These are phyloP conservation scores for Microdon myrmicae DNA, from an alignment of 2,888 invertebrate genomes.

Conservation along the genomic window DNA sequence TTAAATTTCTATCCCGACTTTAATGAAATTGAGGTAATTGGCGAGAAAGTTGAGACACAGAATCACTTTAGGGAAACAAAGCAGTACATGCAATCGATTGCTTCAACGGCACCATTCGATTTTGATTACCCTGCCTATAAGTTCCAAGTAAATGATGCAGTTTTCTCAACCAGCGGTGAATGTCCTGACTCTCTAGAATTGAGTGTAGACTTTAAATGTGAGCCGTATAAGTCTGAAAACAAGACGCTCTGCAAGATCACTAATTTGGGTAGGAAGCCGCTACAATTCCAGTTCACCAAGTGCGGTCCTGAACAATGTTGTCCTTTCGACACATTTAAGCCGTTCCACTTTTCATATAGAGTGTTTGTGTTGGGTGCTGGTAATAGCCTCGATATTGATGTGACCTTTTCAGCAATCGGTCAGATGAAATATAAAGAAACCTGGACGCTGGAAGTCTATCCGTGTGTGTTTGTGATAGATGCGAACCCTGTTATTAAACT, in stretches of 20 bases:
- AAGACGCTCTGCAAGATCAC: constrained; percentile 1
- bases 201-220: constrained; percentile 11
- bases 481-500: background rate
- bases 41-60: constrained; percentile 27
- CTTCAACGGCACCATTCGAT: constrained; percentile 8
- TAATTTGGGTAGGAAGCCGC: constrained; percentile 10
- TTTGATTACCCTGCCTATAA: constrained; percentile 15
- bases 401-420: constrained; percentile 1
- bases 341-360: constrained; percentile 3
- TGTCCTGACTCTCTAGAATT: background rate
- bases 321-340: background rate
- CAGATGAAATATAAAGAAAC: constrained; percentile 2
- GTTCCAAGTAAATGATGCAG: constrained; percentile 9
- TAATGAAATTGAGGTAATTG: constrained; percentile 17
- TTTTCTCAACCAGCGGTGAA: background rate
- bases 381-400: background rate
- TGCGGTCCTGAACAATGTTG: background rate
- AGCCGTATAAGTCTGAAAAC: constrained; percentile 3
- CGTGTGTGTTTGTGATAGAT: background rate
- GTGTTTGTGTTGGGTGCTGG: constrained; percentile 1
- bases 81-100: too few species aligned
- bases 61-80: too few species aligned
- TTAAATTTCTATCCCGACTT: constrained; percentile 25
- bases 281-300: constrained; percentile 4
- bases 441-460: constrained; percentile 10